These are phyloP conservation scores for Siniperca obscura DNA, from an alignment of 2,797 vertebrate genomes.

Conservation along the genomic window DNA sequence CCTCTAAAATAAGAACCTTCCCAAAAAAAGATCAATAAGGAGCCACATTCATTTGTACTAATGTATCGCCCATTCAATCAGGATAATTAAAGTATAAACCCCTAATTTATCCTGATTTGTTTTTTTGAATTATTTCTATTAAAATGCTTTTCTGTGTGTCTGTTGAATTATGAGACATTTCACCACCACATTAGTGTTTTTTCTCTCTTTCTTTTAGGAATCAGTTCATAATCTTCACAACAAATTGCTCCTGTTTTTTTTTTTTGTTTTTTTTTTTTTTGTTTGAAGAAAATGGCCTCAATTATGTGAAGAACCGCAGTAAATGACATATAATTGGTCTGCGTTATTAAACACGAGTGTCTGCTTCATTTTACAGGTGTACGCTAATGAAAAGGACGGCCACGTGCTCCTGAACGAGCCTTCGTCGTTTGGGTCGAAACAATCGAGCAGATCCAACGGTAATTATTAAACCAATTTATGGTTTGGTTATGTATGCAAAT, in stretches of 20 bases:
- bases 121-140: background rate
- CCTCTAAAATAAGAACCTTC: background rate
- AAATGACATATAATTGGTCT: slow-evolving; percentile 78
- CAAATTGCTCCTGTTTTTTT: slow-evolving; percentile 12
- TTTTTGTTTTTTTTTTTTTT: background rate
- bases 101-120: background rate
- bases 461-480: slow-evolving; percentile 30
- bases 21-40: background rate
- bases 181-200: background rate
- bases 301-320: slow-evolving; percentile 60
- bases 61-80: background rate
- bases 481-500: background rate
- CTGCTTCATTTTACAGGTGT: slow-evolving; percentile 86
- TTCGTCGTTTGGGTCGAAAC: slow-evolving; percentile 81
- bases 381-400: slow-evolving; percentile 86
- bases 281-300: slow-evolving; percentile 17
- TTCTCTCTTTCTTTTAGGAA: background rate
- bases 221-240: background rate
- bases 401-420: slow-evolving; percentile 79
- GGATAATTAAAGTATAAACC: background rate
- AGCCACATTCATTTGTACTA: background rate
- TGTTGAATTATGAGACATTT: background rate
- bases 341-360: slow-evolving; percentile 67
- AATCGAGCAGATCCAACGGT: slow-evolving; percentile 87
- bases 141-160: background rate